A percentile compares a stretch with the other conserved stretches of the same genome.
These are phyloP conservation scores for Philypnodon macrostomus DNA, from an alignment of 2,797 vertebrate species.

Conservation along the genomic window DNA sequence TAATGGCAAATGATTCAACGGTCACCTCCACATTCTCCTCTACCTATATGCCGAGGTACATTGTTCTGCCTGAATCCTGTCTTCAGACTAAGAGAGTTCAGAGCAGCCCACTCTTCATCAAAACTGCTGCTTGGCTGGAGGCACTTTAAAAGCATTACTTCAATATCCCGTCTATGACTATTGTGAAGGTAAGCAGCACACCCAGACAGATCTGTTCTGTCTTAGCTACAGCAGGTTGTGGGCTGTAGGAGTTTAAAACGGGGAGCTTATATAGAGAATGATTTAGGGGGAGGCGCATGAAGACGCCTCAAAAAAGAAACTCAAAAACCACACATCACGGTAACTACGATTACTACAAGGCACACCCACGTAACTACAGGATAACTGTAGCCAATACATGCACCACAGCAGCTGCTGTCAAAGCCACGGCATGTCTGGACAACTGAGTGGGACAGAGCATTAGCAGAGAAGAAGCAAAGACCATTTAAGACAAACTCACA, in stretches of 20 bases:
- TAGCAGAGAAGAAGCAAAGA: constrained; percentile 10
- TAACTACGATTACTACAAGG: constrained; percentile 13
- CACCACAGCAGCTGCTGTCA: constrained; percentile 54
- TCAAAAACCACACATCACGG: constrained; percentile 9
- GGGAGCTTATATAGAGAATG: constrained; percentile 32
- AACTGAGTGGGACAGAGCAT: constrained; percentile 52
- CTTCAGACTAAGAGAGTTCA: constrained; percentile 59
- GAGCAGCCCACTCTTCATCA: constrained; percentile 75
- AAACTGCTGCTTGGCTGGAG: constrained; percentile 81
- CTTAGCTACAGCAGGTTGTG: constrained; percentile 36
- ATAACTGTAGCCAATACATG: constrained; percentile 16
- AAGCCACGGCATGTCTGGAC: constrained; percentile 60
- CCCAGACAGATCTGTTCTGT: constrained; percentile 19
- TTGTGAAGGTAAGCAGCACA: constrained; percentile 16
- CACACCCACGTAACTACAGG: constrained; percentile 26
- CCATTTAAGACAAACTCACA: too few species aligned
- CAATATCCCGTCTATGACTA: constrained; percentile 1
- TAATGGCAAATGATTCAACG: neutral
- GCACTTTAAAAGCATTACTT: constrained; percentile 82
- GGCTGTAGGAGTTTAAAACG: constrained; percentile 13
- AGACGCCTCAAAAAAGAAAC: constrained; percentile 18
- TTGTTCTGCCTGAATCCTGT: constrained; percentile 52
- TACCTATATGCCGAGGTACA: constrained; percentile 64
- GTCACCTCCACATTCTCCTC: neutral
- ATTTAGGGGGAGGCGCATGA: constrained; percentile 50